phyloP scores from a whole-genome alignment of 1,140 invertebrate species.

The Diachasmimorpha longicaudata region DNA sequence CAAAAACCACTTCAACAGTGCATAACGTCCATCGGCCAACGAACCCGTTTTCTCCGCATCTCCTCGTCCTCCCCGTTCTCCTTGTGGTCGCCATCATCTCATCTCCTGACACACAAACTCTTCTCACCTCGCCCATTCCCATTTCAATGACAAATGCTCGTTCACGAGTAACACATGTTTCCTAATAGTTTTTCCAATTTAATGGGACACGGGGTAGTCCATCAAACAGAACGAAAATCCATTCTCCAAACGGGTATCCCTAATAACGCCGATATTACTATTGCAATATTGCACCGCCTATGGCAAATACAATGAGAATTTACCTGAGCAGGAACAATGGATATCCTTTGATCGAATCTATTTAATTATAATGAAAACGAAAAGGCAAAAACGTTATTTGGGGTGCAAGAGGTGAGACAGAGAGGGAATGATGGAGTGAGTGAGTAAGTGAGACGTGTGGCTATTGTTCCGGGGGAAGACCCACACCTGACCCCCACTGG shows the following conservation, averaged over 20 bases:
- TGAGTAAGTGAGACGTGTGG: not conserved
- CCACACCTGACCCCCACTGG: not conserved
- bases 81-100: not conserved
- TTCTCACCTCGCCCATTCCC: not conserved
- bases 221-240: not conserved
- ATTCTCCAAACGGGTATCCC: not conserved
- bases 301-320: not conserved
- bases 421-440: not conserved
- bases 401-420: not conserved
- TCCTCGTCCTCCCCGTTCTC: not conserved
- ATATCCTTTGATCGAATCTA: not conserved
- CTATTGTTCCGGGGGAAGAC: not conserved
- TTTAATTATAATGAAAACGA: slow-evolving; percentile 1
- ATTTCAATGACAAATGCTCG: not conserved
- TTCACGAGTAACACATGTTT: not conserved
- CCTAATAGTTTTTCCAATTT: too few species aligned
- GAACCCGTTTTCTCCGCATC: not conserved
- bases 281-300: not conserved
- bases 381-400: not conserved
- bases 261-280: not conserved
- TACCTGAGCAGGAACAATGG: not conserved
- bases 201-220: too few species aligned
- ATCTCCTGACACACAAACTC: not conserved
- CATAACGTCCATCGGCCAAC: not conserved
- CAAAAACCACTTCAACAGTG: not conserved